These are phyloP conservation scores for Goniozus legneri DNA, from an alignment of 1,140 invertebrate genomes.

Conservation along the genomic window DNA sequence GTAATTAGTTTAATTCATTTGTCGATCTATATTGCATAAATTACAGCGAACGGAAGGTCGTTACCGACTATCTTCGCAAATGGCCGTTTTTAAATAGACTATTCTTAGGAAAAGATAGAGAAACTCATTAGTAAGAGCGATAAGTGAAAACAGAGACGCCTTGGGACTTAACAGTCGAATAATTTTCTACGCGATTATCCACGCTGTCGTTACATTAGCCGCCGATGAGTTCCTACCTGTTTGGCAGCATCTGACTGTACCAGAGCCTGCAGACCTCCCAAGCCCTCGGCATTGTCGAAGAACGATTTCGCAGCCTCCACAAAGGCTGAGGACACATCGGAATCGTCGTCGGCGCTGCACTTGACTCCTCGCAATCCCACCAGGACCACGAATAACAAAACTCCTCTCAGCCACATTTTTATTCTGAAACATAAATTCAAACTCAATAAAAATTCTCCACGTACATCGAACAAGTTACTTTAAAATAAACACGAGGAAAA, in stretches of 20 bases:
- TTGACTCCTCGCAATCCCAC: constrained; percentile 25
- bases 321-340: constrained; percentile 37
- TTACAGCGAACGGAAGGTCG: too few relatives aligned
- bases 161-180: too few relatives aligned
- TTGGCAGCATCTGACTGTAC: constrained; percentile 39
- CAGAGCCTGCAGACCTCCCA: constrained; percentile 38
- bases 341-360: constrained; percentile 28
- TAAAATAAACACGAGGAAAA: background rate
- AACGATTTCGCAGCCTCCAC: constrained; percentile 43
- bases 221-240: too few relatives aligned
- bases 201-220: too few relatives aligned
- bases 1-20: too few relatives aligned
- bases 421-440: constrained; percentile 1
- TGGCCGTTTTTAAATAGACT: too few relatives aligned
- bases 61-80: too few relatives aligned
- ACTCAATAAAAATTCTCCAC: constrained; percentile 9
- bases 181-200: too few relatives aligned
- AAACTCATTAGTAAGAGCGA: too few relatives aligned
- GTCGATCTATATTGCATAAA: too few relatives aligned
- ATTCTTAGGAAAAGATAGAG: too few relatives aligned
- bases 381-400: constrained; percentile 25
- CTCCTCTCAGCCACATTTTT: constrained; percentile 14
- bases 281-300: constrained; percentile 37
- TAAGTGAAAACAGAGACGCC: too few relatives aligned
- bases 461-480: background rate